phyloP scores from a whole-genome alignment of 1,140 invertebrate species.

The Lordiphosa stackelbergi region DNA sequence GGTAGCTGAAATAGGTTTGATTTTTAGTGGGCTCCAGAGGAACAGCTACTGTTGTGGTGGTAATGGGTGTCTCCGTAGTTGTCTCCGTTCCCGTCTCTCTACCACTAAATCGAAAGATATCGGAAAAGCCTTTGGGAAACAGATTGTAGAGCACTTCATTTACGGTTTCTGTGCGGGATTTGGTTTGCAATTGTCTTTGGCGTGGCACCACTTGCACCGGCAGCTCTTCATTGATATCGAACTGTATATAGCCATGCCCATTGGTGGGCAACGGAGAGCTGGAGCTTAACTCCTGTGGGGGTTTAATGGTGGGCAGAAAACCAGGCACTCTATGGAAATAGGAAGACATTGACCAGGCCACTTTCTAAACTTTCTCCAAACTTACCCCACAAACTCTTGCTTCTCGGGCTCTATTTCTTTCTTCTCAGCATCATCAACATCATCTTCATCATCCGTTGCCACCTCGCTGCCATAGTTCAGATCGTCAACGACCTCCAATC shows the following conservation, averaged over 20 bases:
- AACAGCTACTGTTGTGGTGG: constrained; percentile 8
- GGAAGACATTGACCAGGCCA: not conserved
- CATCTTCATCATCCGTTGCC: not conserved
- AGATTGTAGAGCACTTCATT: constrained; percentile 68
- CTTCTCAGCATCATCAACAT: not conserved
- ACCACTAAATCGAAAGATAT: constrained; percentile 69
- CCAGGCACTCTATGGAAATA: constrained; percentile 20
- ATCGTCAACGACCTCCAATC: constrained; percentile 35
- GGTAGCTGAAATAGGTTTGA: constrained; percentile 55
- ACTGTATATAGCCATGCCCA: constrained; percentile 66
- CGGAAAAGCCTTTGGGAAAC: constrained; percentile 70
- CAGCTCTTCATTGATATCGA: constrained; percentile 52
- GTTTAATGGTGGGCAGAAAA: constrained; percentile 36
- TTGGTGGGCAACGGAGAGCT: constrained; percentile 25
- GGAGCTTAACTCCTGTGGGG: not conserved
- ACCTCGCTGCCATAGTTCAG: constrained; percentile 20
- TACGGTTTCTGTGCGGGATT: constrained; percentile 50
- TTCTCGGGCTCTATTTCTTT: not conserved
- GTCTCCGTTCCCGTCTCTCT: constrained; percentile 19
- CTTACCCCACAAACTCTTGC: constrained; percentile 50
- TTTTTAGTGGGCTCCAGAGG: constrained; percentile 14
- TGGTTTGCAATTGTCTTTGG: constrained; percentile 19
- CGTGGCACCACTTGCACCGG: constrained; percentile 20
- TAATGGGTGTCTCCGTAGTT: constrained; percentile 19
- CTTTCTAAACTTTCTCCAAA: not conserved